Evolutionary conservation across 2,113 vertebrate species (phyloP), one percentile per base, ranked within the genome.

Genomic region (Abramis brama): DNA sequence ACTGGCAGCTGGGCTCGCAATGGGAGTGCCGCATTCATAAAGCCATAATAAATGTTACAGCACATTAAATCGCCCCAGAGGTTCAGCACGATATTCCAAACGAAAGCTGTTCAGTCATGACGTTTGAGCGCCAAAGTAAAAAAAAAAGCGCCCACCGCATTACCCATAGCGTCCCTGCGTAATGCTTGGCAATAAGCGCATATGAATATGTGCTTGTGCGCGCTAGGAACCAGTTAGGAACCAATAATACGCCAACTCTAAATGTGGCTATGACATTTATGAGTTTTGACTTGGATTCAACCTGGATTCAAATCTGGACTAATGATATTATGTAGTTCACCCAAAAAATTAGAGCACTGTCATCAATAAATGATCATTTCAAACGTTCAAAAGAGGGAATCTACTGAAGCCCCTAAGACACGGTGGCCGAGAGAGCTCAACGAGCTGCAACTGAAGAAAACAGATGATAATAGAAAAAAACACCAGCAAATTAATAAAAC

Each of bases 11-110:
- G 85, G 85, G 81, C 50, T 77, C 83, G 17, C 85, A 21, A 30
- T 62, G 36, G 89, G 82, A 68, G 84, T 71, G 85, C 10, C 50
- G 85, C 74, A 82, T 90, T 87, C 87, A 79, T 79, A 82, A 88
- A 86, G 74, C 78, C 85, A 75, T 87, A 88, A 90, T 90, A 86
- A 90, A 90, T 76, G 82, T 88, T 90, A 86, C 52, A 87, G 85
- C 89, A 60, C 85, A 87, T 90, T 90, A 90, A 90, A 85, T 85
- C 85, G 88, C 74, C 85, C 77, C 77, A 82, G 79, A 86, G 64
- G 64, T 71, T 79, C 43, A 70, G 74, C 85, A 45, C 15, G 55
- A 86, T 83, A 78, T 83, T 75, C 66, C 86, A 84, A 86, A 82
- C 59, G 23, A 66, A 86, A 86, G 85, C 80, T n/a, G 66, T 79